A percentile compares a stretch with the other conserved stretches of the same genome.
Evolutionary conservation across 2,888 invertebrate genomes (phyloP).

Genomic region (Fabriciana adippe): DNA sequence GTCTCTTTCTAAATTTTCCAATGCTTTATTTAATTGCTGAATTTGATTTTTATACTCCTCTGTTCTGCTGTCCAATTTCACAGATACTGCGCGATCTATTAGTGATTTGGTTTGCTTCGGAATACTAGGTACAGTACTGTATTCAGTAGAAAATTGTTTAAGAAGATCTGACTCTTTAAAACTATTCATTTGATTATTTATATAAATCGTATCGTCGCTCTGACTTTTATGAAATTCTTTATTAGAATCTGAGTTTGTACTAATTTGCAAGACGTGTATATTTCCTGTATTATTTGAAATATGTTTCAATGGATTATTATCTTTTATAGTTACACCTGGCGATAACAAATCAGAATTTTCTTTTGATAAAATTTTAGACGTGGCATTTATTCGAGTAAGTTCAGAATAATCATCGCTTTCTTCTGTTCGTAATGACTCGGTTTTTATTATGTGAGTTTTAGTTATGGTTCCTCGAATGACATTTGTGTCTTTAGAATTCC

Average conservation of each 20-base stretch:
- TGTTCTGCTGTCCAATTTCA: constrained; percentile 50
- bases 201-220: constrained; percentile 52
- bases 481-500: constrained; percentile 16
- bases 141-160: constrained; percentile 26
- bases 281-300: not conserved
- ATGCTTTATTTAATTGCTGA: constrained; percentile 52
- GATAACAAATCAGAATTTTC: not conserved
- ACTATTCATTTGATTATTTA: constrained; percentile 5
- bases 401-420: not conserved
- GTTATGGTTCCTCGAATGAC: not conserved
- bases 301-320: not conserved
- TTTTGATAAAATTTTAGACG: constrained; percentile 6
- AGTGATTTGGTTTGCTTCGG: constrained; percentile 6
- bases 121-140: constrained; percentile 18
- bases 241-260: constrained; percentile 39
- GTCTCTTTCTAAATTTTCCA: constrained; percentile 64
- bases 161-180: constrained; percentile 27
- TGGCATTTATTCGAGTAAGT: not conserved
- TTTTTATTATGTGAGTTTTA: not conserved
- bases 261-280: constrained; percentile 43
- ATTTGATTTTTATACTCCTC: constrained; percentile 63
- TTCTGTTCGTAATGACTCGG: not conserved
- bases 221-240: constrained; percentile 47
- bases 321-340: not conserved
- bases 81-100: constrained; percentile 49